Conservation (phyloP, 2,888 invertebrate genomes). For the Clitarchus hookeri region DNA sequence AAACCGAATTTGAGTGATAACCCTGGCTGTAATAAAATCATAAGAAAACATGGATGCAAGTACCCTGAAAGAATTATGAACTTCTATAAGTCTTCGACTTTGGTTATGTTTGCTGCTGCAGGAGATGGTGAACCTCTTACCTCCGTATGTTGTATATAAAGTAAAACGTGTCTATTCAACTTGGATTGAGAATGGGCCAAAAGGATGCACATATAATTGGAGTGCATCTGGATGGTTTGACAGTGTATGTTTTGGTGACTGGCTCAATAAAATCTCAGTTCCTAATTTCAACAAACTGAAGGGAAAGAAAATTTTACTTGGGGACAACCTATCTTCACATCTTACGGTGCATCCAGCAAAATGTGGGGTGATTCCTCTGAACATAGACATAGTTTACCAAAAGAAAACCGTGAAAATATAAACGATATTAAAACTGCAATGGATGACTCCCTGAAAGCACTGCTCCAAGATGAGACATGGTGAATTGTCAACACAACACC, state of each 20-base stretch:
- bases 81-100: background rate
- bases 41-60: background rate
- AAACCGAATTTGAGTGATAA: background rate
- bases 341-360: background rate
- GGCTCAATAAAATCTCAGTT: background rate
- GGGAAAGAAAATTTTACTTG: background rate
- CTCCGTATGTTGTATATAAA: background rate
- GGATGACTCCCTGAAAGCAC: background rate
- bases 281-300: background rate
- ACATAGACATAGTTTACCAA: background rate
- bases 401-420: background rate
- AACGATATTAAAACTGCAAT: background rate
- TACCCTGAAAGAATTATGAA: background rate
- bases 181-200: background rate
- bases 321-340: background rate
- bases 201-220: background rate
- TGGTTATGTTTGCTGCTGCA: background rate
- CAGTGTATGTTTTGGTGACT: background rate
- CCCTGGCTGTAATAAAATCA: background rate
- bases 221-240: background rate
- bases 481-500: background rate
- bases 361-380: constrained; percentile 14
- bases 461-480: constrained; percentile 7
- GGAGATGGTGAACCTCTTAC: background rate
- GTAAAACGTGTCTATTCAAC: background rate